phyloP scores from a whole-genome alignment of 1,140 invertebrate genomes.

The Drosophila rhopaloa region DNA sequence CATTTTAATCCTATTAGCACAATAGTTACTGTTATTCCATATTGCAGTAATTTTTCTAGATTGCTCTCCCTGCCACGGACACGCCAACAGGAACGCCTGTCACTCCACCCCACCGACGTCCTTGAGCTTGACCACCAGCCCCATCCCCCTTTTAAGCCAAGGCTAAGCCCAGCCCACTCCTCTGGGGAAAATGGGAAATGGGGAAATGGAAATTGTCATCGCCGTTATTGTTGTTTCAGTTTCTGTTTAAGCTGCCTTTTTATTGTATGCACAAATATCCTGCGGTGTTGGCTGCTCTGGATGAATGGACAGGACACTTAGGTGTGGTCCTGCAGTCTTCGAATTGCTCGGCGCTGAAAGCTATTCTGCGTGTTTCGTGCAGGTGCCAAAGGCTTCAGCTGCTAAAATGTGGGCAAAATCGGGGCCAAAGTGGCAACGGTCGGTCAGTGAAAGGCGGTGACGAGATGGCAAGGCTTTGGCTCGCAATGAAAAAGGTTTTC shows the following conservation, averaged over 20 bases:
- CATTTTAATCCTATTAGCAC: constrained; percentile 69
- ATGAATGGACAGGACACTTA: constrained; percentile 34
- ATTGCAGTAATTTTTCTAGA: constrained; percentile 57
- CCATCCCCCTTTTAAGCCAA: constrained; percentile 7
- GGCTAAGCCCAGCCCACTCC: constrained; percentile 27
- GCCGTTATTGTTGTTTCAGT: constrained; percentile 34
- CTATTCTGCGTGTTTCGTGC: constrained; percentile 35
- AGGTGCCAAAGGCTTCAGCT: constrained; percentile 42
- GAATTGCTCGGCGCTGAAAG: constrained; percentile 25
- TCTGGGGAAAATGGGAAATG: constrained; percentile 16
- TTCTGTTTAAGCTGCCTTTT: constrained; percentile 24
- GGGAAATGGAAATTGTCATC: constrained; percentile 47
- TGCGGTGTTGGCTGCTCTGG: constrained; percentile 27
- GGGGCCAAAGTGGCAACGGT: neutral
- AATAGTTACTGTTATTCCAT: constrained; percentile 60
- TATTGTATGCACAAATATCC: constrained; percentile 57
- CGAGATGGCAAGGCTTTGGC: constrained; percentile 31
- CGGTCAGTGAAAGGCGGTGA: constrained; percentile 26
- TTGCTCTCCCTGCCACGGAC: constrained; percentile 29
- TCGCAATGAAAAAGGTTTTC: constrained; percentile 33
- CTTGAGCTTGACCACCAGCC: constrained; percentile 57
- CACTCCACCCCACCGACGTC: constrained; percentile 30
- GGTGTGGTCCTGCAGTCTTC: constrained; percentile 41
- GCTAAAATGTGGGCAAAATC: constrained; percentile 9
- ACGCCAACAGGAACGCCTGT: constrained; percentile 12